These are phyloP conservation scores for Yponomeuta evonymella DNA, from an alignment of 2,888 invertebrate species.

Conservation along the genomic window DNA sequence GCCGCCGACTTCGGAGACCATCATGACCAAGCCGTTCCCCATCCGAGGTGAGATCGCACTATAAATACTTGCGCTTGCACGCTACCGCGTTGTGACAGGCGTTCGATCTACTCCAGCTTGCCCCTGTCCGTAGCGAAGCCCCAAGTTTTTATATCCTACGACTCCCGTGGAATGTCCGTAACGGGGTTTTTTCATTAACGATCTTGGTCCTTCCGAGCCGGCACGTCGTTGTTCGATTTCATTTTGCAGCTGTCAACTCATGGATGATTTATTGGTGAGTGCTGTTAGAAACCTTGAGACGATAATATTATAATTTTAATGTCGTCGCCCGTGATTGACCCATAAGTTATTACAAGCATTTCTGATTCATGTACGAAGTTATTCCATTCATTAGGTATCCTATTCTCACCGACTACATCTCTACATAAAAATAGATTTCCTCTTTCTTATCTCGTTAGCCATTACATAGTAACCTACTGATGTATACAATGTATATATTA, in stretches of 20 bases:
- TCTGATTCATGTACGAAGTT: too few species aligned
- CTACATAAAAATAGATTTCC: too few species aligned
- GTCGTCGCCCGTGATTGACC: not conserved
- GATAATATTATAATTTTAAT: not conserved
- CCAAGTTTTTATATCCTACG: not conserved
- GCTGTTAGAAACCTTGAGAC: not conserved
- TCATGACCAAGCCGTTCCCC: constrained; percentile 92
- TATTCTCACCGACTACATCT: too few species aligned
- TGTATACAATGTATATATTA: not conserved
- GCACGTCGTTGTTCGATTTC: not conserved
- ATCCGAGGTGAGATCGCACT: constrained; percentile 80
- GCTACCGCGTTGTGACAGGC: not conserved
- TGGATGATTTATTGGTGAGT: not conserved
- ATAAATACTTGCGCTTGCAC: constrained; percentile 41
- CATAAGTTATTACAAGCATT: too few species aligned
- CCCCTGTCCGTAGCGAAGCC: not conserved
- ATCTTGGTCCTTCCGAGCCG: constrained; percentile 5
- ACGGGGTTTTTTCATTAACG: not conserved
- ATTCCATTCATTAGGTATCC: too few species aligned
- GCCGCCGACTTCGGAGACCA: constrained; percentile 88
- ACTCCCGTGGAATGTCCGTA: not conserved
- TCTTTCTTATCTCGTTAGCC: too few species aligned
- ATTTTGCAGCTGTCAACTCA: not conserved
- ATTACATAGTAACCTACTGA: not conserved
- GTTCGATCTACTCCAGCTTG: constrained; percentile 30